These are phyloP conservation scores for Therioaphis trifolii DNA, from an alignment of 2,888 invertebrate genomes.

Conservation along the genomic window DNA sequence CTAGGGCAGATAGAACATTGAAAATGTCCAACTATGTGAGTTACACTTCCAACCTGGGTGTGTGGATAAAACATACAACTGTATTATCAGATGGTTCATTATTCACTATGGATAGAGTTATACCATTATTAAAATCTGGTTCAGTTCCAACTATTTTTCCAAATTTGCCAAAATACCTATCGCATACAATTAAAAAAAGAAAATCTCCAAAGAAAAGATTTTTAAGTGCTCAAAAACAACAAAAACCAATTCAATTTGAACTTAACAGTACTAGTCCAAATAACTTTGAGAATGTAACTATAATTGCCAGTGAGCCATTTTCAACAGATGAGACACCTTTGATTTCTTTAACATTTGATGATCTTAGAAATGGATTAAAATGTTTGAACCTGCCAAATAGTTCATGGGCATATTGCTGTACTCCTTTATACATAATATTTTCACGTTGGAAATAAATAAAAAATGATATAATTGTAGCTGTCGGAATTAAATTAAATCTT, in stretches of 20 bases:
- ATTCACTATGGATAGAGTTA: no score
- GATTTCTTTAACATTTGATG: constrained; percentile 8
- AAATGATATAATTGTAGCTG: no score
- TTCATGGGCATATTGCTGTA: constrained; percentile 13
- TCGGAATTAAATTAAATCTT: constrained; percentile 22
- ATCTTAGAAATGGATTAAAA: constrained; percentile 20
- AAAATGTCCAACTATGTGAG: no score
- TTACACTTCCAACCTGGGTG: no score
- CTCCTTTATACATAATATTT: not conserved
- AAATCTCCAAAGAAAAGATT: constrained; percentile 15
- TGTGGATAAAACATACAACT: no score
- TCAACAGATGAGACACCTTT: constrained; percentile 1
- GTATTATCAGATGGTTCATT: no score
- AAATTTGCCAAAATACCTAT: constrained; percentile 9
- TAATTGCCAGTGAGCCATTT: not conserved
- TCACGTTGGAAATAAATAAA: not conserved
- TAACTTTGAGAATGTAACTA: constrained; percentile 1
- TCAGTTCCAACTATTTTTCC: not conserved
- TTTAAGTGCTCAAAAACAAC: no score
- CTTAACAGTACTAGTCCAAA: not conserved
- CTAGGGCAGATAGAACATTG: no score
- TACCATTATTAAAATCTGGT: constrained; percentile 21
- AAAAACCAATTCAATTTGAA: constrained; percentile 6
- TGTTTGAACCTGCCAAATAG: constrained; percentile 19
- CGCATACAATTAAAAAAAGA: constrained; percentile 2